phyloP scores from a whole-genome alignment of 2,888 invertebrate genomes.

The Scelioninae gen. 2 region DNA sequence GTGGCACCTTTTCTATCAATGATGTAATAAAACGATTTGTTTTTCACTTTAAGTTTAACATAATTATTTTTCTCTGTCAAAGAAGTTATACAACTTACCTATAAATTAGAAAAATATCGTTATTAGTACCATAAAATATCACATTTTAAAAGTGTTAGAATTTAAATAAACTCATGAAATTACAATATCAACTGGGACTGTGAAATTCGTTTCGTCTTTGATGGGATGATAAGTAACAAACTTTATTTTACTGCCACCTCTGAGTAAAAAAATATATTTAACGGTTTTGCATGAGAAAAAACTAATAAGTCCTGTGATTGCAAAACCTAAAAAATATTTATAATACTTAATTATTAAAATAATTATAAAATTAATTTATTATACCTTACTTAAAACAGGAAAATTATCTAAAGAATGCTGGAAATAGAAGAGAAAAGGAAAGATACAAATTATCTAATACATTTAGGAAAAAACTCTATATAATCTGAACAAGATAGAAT shows the following conservation, averaged over 20 bases:
- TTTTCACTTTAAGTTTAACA: background rate
- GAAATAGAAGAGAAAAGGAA: too few species aligned
- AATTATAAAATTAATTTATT: background rate
- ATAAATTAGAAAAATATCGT: too few species aligned
- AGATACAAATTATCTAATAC: too few species aligned
- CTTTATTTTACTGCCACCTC: constrained; percentile 16
- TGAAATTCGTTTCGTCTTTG: constrained; percentile 1
- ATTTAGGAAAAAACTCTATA: too few species aligned
- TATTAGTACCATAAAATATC: too few species aligned
- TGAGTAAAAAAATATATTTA: constrained; percentile 24
- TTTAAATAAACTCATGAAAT: background rate
- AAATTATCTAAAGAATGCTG: too few species aligned
- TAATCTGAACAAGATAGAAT: too few species aligned
- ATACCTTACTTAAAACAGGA: too few species aligned
- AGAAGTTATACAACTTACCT: too few species aligned
- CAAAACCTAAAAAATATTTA: constrained; percentile 12
- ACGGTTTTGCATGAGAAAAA: background rate
- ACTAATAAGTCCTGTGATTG: background rate
- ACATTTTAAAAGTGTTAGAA: too few species aligned
- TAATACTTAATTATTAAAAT: background rate
- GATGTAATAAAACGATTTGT: constrained; percentile 6
- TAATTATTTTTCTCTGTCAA: background rate
- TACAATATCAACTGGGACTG: constrained; percentile 7
- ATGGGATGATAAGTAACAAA: constrained; percentile 28
- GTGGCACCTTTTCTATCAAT: constrained; percentile 3